A percentile compares a stretch with the other conserved stretches of the same genome.
Evolutionary conservation across 2,113 vertebrate genomes (phyloP).

Genomic region (Equus przewalskii): DNA sequence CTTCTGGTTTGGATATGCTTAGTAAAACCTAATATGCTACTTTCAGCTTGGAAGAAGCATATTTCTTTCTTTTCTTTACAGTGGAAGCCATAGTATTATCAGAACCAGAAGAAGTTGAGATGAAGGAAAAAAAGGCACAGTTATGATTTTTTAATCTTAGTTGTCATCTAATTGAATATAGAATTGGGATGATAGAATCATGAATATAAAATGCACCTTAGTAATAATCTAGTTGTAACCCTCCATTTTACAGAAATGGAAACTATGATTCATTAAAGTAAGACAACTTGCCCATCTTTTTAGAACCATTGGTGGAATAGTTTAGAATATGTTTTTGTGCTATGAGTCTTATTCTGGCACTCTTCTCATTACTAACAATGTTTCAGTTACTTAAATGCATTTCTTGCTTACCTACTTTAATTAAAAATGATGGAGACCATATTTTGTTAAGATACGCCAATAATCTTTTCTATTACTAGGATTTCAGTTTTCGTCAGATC

Average conservation of each 20-base stretch:
- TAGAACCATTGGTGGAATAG: neutral
- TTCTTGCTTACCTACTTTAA: neutral
- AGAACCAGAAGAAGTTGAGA: neutral
- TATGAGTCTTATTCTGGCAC: neutral
- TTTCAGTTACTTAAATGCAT: conserved; percentile 9
- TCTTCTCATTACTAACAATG: neutral
- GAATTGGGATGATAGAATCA: conserved; percentile 46
- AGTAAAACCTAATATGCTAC: neutral
- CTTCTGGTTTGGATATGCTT: neutral
- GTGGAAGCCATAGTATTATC: neutral
- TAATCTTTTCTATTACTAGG: neutral
- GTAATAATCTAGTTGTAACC: neutral
- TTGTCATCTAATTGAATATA: neutral
- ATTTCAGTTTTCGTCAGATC: neutral
- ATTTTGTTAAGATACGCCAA: neutral
- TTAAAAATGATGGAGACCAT: neutral
- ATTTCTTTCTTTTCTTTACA: neutral
- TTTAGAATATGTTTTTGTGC: neutral
- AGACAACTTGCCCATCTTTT: neutral
- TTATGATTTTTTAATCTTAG: conserved; percentile 20
- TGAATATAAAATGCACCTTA: conserved; percentile 20
- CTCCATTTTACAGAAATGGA: neutral
- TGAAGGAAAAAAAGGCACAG: neutral
- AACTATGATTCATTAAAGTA: neutral
- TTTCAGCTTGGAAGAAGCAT: neutral